Evolutionary conservation across 2,888 invertebrate species (phyloP), one percentile per base, ranked within the genome.

Genomic region (Nycteola revayana): DNA sequence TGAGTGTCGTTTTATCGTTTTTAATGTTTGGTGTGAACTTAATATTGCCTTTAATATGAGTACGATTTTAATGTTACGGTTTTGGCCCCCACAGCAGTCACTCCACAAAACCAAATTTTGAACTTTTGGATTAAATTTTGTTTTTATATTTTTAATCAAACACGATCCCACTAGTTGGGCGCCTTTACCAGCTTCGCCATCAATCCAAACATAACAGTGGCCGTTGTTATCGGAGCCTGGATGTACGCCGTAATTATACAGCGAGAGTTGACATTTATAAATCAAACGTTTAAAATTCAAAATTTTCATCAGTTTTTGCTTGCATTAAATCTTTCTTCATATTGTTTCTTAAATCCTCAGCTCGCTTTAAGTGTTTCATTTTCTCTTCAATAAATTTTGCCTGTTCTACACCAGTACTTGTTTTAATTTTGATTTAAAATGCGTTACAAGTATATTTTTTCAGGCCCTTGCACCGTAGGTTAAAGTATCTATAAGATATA

Each of bases 401-500:
- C 28, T 36, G 31, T 35, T 27, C 33, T 27, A 26, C 26, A 25
- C 32, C 27, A 22, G 1, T 10, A 33, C 27, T 21, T 21, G 24
- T 29, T 30, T 42, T 40, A 22, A 30, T 32, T 38, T 32, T 36
- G 2, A 23, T 28, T 23, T 30, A 21, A 25, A 44, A 31, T 28
- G 26, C 24, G 30, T 43, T 43, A 27, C 39, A 39, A 11, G 42
- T 42, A 26, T 39, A 38, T 32, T 38, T 39, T 28, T 36, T 35
- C 17, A 36, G 32, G 7, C 25, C 18, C 24, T 43, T 43, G 22
- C 39, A 36, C 7, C 28, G 29, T 21, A 45, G 34, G 28, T 42
- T 49, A 33, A 48, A 48, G 25, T 44, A 29, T n/a, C 22, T 29
- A 20, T 36, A 36, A 36, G 44, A 44, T 33, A 39, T 41, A 7